Evolutionary conservation across 2,797 vertebrate species (phyloP), one percentile per base, ranked within the genome.

Genomic region (Takifugu ocellatus): DNA sequence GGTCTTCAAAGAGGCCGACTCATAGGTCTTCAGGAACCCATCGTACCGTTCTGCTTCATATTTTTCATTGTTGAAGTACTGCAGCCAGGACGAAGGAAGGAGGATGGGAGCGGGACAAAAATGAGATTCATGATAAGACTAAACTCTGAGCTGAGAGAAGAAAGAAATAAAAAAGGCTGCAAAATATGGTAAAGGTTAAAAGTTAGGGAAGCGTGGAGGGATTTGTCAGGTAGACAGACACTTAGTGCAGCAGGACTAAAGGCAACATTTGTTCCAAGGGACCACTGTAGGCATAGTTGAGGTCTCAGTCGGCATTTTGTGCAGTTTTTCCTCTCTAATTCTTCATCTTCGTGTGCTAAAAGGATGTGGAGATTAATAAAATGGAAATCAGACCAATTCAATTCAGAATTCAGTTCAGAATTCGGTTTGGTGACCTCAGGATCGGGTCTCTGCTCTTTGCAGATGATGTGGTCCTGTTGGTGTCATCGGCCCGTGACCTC

Each of bases 21-120:
- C 97, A 55, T 99, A 99, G 2, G 60, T 86, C 88, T 95, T 97
- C 85, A 99, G 84, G 85, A 86, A 98, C 29, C 83, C 85, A 73
- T 99, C 97, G 29, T 99, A 99, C 58, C 83, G 89, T 43, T 96
- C 90, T 29, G 97, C 94, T 91, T 99, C 97, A 1, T 98, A 99
- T 59, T 93, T 96, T 79, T 99, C 97, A 64, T 99, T 99, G 88
- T 99, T 99, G 89, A 99, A 99, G 87, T 99, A 99, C 97, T 99
- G 75, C 43, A 64, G 66, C 9, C 29, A n/a, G 74, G 49, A 74
- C 6, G 57, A 68, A 58, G 12, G 2, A 14, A 64, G 54, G 31
- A 44, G 33, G 46, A 21, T 21, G 54, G 53, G 61, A 42, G 66
- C 44, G 66, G 44, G 51, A 74, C 2, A 3, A 50, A 77, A 50